Base-by-base conservation (phyloP, 2,797 vertebrate genomes). In the Myotis findleyi region DNA sequence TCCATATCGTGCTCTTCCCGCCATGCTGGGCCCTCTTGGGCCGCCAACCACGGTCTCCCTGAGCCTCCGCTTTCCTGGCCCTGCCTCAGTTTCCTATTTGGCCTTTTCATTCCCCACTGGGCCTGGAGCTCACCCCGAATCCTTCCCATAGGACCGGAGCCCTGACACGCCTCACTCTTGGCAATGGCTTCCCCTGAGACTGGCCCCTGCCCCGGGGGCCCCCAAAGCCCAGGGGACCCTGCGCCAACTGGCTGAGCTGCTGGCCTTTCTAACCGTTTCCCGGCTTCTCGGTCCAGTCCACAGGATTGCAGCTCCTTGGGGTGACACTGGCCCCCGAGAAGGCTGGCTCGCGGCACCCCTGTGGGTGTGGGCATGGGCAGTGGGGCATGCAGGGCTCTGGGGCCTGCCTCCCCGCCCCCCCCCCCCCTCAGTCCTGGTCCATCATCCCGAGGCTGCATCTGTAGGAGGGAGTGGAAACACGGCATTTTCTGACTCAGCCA, bases 141-240 rank as follows among this genome's bases (percentile, higher is more conserved):
- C 85, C 20, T 84, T 87, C 59, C 59, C 16, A 0, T 36, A 27
- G 5, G 41, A 6, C 79, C 25, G 11, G 10, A 69, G 13, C 36
- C 33, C 21, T 5, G 47, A 44, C 11, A 75, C 3, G 33, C 49
- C 30, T 49, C 57, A 80, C 47, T 69, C 87, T 91, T 30, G n/a
- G 21, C 13, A 59, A 55, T 75, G 17, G 5, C 66, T 73, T 71
- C 66, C 62, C 44, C 5, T 30, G 33, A 25, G 12, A 53, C 10
- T 0, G 1, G 30, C 20, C 44, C 16, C 49, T 30, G 20, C 2
- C 3, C 21, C 4, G 10, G 3, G 9, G n/a, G 3, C 6, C 44
- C n/a, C 5, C 69, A 66, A 57, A 89, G 44, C 30, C 79, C 72
- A 30, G 0, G 21, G n/a, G 36, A 7, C 66, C 47, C 55, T 77